A percentile compares a stretch with the other conserved stretches of the same genome.
These are phyloP conservation scores for Orchestes rusci DNA, from an alignment of 2,888 invertebrate species.

Conservation along the genomic window DNA sequence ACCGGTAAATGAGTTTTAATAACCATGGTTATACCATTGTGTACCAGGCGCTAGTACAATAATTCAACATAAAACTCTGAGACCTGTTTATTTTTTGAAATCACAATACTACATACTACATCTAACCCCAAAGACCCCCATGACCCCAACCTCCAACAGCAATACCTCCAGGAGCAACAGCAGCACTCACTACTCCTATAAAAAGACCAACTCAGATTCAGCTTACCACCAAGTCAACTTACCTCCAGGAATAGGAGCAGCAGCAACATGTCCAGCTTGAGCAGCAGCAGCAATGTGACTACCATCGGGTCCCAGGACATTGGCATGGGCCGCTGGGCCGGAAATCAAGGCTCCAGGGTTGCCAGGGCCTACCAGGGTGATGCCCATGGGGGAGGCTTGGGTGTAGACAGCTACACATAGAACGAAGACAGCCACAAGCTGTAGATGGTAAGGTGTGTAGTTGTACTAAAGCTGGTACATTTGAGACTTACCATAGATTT, in stretches of 20 bases:
- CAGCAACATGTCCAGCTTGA: slow-evolving; percentile 40
- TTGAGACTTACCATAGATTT: too few relatives aligned
- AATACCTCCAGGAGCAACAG: slow-evolving; percentile 35
- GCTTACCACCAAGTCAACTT: slow-evolving; percentile 1
- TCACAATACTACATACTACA: too few relatives aligned
- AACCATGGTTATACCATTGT: too few relatives aligned
- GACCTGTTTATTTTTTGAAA: too few relatives aligned
- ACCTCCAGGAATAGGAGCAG: slow-evolving; percentile 38
- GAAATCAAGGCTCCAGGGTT: slow-evolving; percentile 35
- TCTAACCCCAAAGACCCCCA: slow-evolving; percentile 15
- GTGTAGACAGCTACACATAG: slow-evolving; percentile 31
- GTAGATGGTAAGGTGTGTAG: not conserved
- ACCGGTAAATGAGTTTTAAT: too few relatives aligned
- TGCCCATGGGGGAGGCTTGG: slow-evolving; percentile 33
- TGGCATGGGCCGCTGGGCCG: slow-evolving; percentile 35
- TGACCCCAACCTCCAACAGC: slow-evolving; percentile 27
- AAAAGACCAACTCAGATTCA: not conserved
- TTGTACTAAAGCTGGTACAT: too few relatives aligned
- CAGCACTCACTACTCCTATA: slow-evolving; percentile 33
- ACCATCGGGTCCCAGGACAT: slow-evolving; percentile 40
- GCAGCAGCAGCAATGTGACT: slow-evolving; percentile 44
- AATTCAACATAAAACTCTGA: too few relatives aligned
- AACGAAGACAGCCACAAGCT: slow-evolving; percentile 27
- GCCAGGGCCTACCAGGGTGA: slow-evolving; percentile 35
- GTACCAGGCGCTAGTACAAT: too few relatives aligned